phyloP scores from a whole-genome alignment of 2,797 vertebrate species.

The Mormyrus proboscirostris region DNA sequence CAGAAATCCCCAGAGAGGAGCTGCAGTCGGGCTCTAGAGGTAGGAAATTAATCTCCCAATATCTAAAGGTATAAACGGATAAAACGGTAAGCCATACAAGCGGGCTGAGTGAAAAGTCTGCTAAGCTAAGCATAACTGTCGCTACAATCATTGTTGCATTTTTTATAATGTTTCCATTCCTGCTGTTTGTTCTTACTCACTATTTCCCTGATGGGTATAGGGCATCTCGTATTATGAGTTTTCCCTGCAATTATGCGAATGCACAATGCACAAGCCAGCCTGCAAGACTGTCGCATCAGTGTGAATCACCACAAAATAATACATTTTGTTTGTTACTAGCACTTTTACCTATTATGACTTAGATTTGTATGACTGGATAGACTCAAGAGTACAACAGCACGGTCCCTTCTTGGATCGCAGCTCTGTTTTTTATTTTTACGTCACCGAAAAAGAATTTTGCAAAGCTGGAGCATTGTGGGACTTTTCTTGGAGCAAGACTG shows the following conservation, averaged over 20 bases:
- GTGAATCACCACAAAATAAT: background rate
- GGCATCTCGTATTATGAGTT: background rate
- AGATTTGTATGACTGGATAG: background rate
- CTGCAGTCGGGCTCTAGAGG: background rate
- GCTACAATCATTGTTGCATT: background rate
- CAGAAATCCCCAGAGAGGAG: background rate
- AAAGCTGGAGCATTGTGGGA: background rate
- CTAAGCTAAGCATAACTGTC: background rate
- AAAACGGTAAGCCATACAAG: background rate
- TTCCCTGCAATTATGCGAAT: background rate
- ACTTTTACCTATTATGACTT: background rate
- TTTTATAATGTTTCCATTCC: background rate
- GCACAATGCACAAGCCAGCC: background rate
- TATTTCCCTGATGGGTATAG: background rate
- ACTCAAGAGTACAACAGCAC: background rate
- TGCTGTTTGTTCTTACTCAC: background rate
- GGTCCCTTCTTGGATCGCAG: background rate
- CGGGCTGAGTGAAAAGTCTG: background rate
- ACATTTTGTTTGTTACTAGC: background rate
- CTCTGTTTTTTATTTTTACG: background rate
- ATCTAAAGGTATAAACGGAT: constrained; percentile 1
- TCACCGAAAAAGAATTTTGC: background rate
- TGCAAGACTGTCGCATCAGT: background rate
- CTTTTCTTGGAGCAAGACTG: background rate
- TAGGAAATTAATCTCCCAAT: constrained; percentile 10